Percentiles rank a stretch among this genome's conserved stretches.
These are phyloP conservation scores for Gobio occitaniae DNA, from an alignment of 2,797 vertebrate genomes.

Conservation along the genomic window DNA sequence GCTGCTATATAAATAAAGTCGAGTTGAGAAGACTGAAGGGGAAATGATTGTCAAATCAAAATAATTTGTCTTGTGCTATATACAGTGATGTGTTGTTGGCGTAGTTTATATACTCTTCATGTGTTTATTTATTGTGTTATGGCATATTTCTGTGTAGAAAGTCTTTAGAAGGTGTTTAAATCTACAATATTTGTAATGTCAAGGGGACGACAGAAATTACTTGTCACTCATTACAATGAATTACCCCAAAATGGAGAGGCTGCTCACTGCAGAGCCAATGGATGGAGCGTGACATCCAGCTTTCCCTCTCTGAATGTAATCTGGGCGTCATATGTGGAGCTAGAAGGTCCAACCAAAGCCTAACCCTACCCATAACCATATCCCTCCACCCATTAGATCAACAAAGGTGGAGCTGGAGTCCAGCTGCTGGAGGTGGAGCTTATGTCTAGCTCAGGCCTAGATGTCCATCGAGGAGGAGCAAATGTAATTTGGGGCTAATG, in stretches of 20 bases:
- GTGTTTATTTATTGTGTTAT: background rate
- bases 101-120: background rate
- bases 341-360: background rate
- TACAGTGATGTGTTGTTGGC: background rate
- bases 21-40: background rate
- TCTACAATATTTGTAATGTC: background rate
- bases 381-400: too few species aligned
- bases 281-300: background rate
- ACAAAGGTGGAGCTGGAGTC: too few species aligned
- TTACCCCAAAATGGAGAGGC: background rate
- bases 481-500: too few species aligned
- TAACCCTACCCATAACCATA: background rate
- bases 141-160: background rate
- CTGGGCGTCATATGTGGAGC: background rate
- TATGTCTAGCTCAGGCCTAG: too few species aligned
- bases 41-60: background rate
- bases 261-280: background rate
- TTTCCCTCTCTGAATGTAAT: background rate
- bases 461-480: background rate
- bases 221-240: background rate
- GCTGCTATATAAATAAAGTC: too few species aligned
- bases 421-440: too few species aligned
- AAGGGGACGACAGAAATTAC: background rate
- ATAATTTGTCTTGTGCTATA: background rate
- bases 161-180: background rate